A percentile compares a stretch with the other conserved stretches of the same genome.
Conservation (phyloP, 2,113 vertebrate species). For the Nannobrachium achirus region DNA sequence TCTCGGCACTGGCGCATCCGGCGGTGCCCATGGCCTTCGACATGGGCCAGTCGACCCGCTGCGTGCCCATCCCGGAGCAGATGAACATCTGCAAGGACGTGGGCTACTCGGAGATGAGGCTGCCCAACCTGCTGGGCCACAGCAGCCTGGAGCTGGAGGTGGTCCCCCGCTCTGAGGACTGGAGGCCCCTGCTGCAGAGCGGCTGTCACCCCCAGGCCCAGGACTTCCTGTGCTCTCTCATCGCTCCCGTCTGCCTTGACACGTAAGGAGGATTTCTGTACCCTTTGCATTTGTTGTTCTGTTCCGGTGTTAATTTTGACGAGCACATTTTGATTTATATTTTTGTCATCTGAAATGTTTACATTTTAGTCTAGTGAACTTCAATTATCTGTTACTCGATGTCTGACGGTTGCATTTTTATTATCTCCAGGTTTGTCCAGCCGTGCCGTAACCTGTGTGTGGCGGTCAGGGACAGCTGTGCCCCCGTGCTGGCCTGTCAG, state of each 20-base stretch:
- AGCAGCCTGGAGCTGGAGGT: constrained; percentile 84
- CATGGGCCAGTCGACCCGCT: constrained; percentile 88
- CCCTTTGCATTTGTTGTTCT: not conserved
- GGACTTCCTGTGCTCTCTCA: constrained; percentile 87
- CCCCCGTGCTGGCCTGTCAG: constrained; percentile 82
- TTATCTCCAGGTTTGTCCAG: constrained; percentile 84
- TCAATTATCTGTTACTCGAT: not conserved
- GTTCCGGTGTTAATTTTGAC: too few relatives aligned
- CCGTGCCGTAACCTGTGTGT: constrained; percentile 87
- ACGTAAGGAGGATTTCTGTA: constrained; percentile 78
- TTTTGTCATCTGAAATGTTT: too few relatives aligned
- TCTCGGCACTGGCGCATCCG: constrained; percentile 45
- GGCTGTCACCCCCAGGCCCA: constrained; percentile 86
- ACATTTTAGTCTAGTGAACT: not conserved
- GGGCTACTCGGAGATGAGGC: constrained; percentile 89
- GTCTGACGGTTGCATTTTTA: constrained; percentile 7
- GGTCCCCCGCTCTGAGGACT: constrained; percentile 81
- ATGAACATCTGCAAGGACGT: constrained; percentile 85
- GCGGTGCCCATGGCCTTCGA: constrained; percentile 81
- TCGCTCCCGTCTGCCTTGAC: constrained; percentile 88
- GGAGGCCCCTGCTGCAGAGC: constrained; percentile 82
- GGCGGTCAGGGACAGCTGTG: constrained; percentile 85
- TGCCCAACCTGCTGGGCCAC: constrained; percentile 91
- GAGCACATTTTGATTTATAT: too few relatives aligned
- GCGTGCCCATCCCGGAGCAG: constrained; percentile 85